Base-by-base conservation (phyloP, 92 coral and sea anemone genomes). In the Zoanthus gigantus region DNA sequence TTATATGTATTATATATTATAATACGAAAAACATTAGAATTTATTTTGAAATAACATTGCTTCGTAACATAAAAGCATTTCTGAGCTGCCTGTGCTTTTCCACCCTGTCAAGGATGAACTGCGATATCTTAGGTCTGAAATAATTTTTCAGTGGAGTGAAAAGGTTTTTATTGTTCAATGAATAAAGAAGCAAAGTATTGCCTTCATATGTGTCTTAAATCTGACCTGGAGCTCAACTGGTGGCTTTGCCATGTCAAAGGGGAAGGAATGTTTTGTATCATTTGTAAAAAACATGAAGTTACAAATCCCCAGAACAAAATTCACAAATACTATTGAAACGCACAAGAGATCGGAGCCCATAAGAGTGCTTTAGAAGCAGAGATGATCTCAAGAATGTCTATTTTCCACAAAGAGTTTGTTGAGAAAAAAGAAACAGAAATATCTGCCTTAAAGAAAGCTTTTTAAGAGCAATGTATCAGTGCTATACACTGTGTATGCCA, bases 181-280 rank as follows among this genome's bases (percentile, higher is more conserved):
- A 23, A 23, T 23, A 23, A 23, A 23, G 23, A 23, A 23, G 23
- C 23, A 23, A 23, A 23, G 23, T 23, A 23, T 23, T 23, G 23
- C 23, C 23, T 23, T 23, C 23, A 23, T 23, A 23, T 23, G 23
- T 23, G 23, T 23, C 23, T 50, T 10, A 50, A 50, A 10, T 10
- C 10, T 10, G 10, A 50, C 7, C 7, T 6, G 10, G 10, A 50
- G 6, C 56, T 50, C 65, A 73, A 74, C 82, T 85, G 88, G 72
- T 85, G 88, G 88, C 82, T 85, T 85, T 85, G 88, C 72, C 74
- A 74, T 74, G 88, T 85, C 1, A 82, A 85, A 72, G 88, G 88
- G 88, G 88, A 85, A 23, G 88, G 88, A 85, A 74, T 74, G 87
- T 83, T 32, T 83, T 48, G 87, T 47, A 83, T 83, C 58, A 71